These are phyloP conservation scores for Chlorodrepanis virens DNA, from an alignment of 2,113 vertebrate genomes.

Conservation along the genomic window DNA sequence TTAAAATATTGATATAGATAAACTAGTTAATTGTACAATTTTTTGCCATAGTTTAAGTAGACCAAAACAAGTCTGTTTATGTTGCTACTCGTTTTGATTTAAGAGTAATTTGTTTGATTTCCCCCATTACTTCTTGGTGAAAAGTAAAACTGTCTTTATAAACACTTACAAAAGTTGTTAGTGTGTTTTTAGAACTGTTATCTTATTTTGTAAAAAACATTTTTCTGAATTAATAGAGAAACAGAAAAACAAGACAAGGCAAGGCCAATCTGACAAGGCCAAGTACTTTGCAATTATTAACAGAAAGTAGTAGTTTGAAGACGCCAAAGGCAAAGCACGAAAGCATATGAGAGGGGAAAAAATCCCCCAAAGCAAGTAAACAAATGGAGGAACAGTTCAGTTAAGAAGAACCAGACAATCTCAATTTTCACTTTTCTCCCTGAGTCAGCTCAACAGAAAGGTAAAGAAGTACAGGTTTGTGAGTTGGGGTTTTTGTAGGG, in stretches of 20 bases:
- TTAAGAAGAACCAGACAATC: neutral
- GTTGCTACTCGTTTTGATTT: neutral
- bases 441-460: neutral
- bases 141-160: neutral
- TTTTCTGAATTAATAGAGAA: neutral
- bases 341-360: neutral
- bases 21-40: too few species aligned
- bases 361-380: too few species aligned
- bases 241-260: neutral
- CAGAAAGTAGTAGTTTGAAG: neutral
- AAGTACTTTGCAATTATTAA: neutral
- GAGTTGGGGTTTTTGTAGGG: rapidly evolving
- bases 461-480: neutral
- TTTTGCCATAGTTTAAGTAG: neutral
- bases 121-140: neutral
- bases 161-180: neutral
- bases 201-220: neutral
- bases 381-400: rapidly evolving
- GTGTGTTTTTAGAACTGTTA: neutral
- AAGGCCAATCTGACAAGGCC: neutral
- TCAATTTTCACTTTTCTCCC: neutral
- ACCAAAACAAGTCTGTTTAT: neutral
- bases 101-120: neutral
- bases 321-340: neutral
- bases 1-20: neutral